phyloP scores from a whole-genome alignment of 2,113 vertebrate genomes.

The Oostethus manadensis region DNA sequence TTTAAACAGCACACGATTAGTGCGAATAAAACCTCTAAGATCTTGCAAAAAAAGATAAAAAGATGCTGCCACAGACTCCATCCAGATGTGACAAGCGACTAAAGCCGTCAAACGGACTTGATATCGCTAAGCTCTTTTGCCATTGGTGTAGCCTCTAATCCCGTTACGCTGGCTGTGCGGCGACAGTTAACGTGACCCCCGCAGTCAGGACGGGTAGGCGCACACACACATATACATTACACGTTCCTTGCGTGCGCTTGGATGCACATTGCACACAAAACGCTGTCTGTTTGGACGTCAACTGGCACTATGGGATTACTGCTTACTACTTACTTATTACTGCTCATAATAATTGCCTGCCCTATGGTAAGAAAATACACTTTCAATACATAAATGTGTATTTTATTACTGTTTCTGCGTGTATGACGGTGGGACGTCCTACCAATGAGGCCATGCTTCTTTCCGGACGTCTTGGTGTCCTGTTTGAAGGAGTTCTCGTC shows the following conservation, averaged over 20 bases:
- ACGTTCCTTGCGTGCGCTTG: conserved; percentile 28
- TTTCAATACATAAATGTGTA: too few species aligned
- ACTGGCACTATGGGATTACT: neutral
- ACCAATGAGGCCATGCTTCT: conserved; percentile 81
- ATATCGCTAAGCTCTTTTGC: conserved; percentile 43
- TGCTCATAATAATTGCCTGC: neutral
- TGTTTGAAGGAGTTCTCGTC: conserved; percentile 85
- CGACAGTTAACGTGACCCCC: conserved; percentile 39
- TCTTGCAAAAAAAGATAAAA: too few species aligned
- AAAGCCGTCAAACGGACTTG: conserved; percentile 50
- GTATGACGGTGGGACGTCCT: conserved; percentile 1
- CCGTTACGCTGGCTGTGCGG: conserved; percentile 55
- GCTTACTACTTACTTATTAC: too few species aligned
- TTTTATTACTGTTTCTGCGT: conserved; percentile 2
- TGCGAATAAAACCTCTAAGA: conserved; percentile 10
- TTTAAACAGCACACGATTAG: conserved; percentile 27
- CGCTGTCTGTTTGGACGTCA: conserved; percentile 8
- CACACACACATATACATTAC: conserved; percentile 23
- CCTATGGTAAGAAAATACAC: neutral
- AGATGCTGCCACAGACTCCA: conserved; percentile 27
- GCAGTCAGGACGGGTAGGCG: conserved; percentile 25
- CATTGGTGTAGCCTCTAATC: conserved; percentile 61
- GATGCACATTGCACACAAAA: conserved; percentile 10
- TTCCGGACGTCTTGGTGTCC: conserved; percentile 78
- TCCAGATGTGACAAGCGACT: conserved; percentile 58